phyloP scores from a whole-genome alignment of 2,113 vertebrate genomes.

The Atractosteus spatula region DNA sequence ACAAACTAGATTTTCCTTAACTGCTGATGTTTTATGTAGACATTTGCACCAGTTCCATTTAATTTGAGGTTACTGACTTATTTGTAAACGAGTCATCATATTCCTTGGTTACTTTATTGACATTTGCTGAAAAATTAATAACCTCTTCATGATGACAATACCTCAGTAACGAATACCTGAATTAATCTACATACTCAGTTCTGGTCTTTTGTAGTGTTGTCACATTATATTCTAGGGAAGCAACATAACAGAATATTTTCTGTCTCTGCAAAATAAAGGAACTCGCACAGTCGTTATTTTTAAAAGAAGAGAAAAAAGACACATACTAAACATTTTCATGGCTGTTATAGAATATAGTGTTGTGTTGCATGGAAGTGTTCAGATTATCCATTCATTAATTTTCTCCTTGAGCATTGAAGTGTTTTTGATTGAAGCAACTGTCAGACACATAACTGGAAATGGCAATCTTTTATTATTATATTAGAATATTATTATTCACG shows the following conservation, averaged over 20 bases:
- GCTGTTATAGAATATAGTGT: background rate
- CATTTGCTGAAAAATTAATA: background rate
- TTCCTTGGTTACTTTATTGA: constrained; percentile 1
- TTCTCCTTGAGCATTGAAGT: too few species aligned
- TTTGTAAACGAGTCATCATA: too few species aligned
- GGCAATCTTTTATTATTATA: too few species aligned
- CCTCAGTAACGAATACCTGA: constrained; percentile 21
- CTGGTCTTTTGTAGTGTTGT: background rate
- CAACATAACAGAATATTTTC: background rate
- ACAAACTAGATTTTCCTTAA: too few species aligned
- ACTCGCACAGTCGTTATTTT: background rate
- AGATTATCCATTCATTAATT: too few species aligned
- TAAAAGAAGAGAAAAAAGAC: background rate
- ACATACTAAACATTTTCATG: background rate
- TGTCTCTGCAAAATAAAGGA: constrained; percentile 2
- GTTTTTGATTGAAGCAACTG: too few species aligned
- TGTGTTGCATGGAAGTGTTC: background rate
- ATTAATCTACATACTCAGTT: background rate
- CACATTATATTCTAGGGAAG: background rate
- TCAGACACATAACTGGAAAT: too few species aligned
- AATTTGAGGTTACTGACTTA: too few species aligned
- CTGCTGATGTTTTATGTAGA: too few species aligned
- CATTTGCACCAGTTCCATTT: too few species aligned
- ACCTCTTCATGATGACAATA: constrained; percentile 11
- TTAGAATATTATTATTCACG: too few species aligned